These are phyloP conservation scores for Delphinus delphis DNA, from an alignment of 2,113 vertebrate genomes.

Conservation along the genomic window DNA sequence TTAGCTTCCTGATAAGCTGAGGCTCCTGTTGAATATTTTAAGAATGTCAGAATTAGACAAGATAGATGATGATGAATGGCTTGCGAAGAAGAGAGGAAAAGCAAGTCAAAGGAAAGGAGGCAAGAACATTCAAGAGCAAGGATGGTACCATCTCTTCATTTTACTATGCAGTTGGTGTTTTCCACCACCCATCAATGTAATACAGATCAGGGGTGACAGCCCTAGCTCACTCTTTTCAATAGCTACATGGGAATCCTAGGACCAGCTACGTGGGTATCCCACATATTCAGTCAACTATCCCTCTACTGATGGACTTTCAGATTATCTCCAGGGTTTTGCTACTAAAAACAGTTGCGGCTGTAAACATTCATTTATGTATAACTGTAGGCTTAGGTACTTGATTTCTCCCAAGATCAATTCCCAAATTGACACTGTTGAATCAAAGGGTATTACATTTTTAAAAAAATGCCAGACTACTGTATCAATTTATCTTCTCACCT, in stretches of 20 bases:
- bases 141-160: background rate
- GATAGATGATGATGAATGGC: background rate
- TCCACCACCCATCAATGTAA: fast-evolving
- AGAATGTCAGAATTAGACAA: background rate
- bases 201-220: too few relatives aligned
- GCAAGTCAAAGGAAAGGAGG: background rate
- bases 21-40: background rate
- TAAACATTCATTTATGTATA: background rate
- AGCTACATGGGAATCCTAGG: background rate
- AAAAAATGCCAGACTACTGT: background rate
- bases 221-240: background rate
- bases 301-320: background rate
- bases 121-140: background rate
- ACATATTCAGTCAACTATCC: background rate
- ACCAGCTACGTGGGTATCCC: background rate
- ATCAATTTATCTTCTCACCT: background rate
- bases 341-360: background rate
- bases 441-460: background rate
- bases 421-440: background rate
- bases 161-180: background rate
- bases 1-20: background rate
- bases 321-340: background rate
- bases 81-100: background rate
- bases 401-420: background rate
- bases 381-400: background rate